Percentiles rank a stretch among this genome's conserved stretches.
Evolutionary conservation across 2,888 invertebrate genomes (phyloP).

Genomic region (Cephalotes varians): DNA sequence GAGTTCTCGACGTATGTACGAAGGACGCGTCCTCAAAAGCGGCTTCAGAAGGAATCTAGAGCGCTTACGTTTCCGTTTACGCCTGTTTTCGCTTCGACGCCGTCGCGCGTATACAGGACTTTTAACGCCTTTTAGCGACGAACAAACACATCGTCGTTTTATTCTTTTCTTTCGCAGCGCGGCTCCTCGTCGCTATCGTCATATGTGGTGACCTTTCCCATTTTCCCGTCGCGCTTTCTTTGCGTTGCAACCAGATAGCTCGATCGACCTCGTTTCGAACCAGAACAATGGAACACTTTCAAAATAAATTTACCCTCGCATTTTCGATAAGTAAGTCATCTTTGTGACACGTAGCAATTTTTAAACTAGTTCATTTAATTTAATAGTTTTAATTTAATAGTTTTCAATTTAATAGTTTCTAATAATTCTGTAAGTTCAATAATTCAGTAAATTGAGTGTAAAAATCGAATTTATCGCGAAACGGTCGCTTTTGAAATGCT

Average conservation of each 20-base stretch:
- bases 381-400: neutral
- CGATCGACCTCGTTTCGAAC: slow-evolving; percentile 24
- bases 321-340: neutral
- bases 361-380: neutral
- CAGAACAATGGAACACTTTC: neutral
- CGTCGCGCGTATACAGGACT: slow-evolving; percentile 30
- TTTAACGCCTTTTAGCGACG: slow-evolving; percentile 43
- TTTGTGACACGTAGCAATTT: neutral
- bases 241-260: slow-evolving; percentile 9
- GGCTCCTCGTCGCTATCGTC: neutral
- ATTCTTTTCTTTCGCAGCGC: neutral
- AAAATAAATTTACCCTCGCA: neutral
- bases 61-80: slow-evolving; percentile 13
- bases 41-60: slow-evolving; percentile 20
- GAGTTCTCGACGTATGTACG: neutral
- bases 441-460: neutral
- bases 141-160: slow-evolving; percentile 34
- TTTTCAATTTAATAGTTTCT: neutral
- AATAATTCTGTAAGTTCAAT: neutral
- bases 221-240: slow-evolving; percentile 20
- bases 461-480: neutral
- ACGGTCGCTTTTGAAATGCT: neutral
- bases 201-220: neutral
- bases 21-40: slow-evolving; percentile 37
- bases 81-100: slow-evolving; percentile 31